These are phyloP conservation scores for Poeciliopsis occidentalis DNA, from an alignment of 2,113 vertebrate species.

Conservation along the genomic window DNA sequence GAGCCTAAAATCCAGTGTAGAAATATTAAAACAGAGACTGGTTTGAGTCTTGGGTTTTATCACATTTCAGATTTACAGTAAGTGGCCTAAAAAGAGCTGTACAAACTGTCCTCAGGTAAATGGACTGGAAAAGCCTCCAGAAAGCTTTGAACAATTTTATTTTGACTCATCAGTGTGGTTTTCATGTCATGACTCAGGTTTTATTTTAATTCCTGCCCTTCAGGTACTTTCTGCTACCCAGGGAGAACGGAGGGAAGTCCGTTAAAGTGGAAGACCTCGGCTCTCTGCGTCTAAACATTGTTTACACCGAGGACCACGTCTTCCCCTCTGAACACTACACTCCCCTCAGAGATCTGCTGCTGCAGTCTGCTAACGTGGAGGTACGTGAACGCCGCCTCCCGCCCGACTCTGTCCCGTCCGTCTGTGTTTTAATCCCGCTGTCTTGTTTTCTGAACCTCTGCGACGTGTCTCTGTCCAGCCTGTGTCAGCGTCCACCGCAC, in stretches of 20 bases:
- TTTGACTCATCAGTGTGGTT: neutral
- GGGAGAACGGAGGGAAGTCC: conserved; percentile 91
- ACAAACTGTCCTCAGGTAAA: no score
- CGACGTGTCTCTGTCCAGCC: conserved; percentile 78
- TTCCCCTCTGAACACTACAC: conserved; percentile 93
- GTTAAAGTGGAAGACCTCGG: conserved; percentile 94
- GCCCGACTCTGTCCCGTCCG: no score
- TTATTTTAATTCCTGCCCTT: neutral
- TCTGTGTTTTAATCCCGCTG: neutral
- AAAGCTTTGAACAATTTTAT: neutral
- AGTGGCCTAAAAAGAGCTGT: no score
- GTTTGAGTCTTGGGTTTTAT: no score
- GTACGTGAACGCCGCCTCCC: conserved; percentile 59
- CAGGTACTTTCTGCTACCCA: conserved; percentile 97
- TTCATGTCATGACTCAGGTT: neutral
- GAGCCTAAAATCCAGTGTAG: no score
- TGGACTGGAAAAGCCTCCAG: no score
- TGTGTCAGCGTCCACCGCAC: conserved; percentile 92
- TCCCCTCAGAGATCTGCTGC: conserved; percentile 88
- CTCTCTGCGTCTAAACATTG: conserved; percentile 93
- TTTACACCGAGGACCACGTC: conserved; percentile 98
- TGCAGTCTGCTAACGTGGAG: conserved; percentile 90
- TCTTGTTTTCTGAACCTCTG: neutral
- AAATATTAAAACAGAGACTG: no score
- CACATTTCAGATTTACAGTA: no score